Evolutionary conservation across 1,140 invertebrate species (phyloP), one percentile per base, ranked within the genome.

Genomic region (Pseudomyrmex sp.): DNA sequence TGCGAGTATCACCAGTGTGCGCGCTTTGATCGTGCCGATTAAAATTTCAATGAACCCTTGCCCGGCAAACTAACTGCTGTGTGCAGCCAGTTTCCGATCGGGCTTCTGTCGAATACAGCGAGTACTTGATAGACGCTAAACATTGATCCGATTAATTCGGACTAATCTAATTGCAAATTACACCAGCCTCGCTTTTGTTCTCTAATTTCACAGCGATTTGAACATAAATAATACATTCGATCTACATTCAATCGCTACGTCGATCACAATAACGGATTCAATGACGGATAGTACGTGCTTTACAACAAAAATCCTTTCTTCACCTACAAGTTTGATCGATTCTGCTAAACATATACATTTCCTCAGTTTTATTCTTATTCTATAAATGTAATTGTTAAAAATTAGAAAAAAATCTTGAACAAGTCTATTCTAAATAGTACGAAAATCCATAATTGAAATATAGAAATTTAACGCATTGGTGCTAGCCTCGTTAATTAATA

Each of bases 11-110:
- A 48, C 18, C 58, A 48, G 48, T 50, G 80, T 15, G 56, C 83
- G 23, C 18, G 63, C 87, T 88, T 88, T 88, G 87, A 88, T 85
- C 79, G 50, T 26, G 46, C 13, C 77, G 84, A 90, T 90, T 87
- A 90, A 88, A 90, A 90, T 90, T 90, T 82, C 85, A 84, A 90
- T 86, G 85, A 89, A 85, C 35, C 76, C 15, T 46, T 44, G 10
- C 18, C 63, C 52, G n/a, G 65, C 68, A 80, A 84, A 70, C 85
- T 58, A 10, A 20, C 50, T 46, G 20, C 76, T n/a, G 35, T 35
- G 35, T 35, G 13, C 50, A 68, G 54, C 26, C 52, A 58, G 65
- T 26, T 59, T 72, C 20, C 66, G 20, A 2, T 70, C 35, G 54
- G 26, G 76, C 54, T 35, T 12, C 35, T 20, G 12, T 59, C 54